Percentiles rank a stretch among this genome's conserved stretches.
Conservation (phyloP, 1,140 invertebrate species). For the Uloborus diversus region DNA sequence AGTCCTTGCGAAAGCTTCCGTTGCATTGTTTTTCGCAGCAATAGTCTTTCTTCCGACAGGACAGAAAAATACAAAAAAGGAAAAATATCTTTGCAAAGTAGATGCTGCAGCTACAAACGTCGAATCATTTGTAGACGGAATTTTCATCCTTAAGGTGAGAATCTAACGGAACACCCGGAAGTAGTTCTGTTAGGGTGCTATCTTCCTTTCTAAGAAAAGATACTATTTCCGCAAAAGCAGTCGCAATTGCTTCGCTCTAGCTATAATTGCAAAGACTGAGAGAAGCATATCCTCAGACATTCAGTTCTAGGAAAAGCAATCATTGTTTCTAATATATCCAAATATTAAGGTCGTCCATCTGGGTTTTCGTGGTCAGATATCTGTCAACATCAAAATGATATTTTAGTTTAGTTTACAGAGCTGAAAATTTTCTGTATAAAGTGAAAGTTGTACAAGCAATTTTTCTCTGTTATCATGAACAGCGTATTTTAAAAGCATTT, state of each 20-base stretch:
- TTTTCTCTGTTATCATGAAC: too few relatives aligned
- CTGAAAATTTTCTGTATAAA: too few relatives aligned
- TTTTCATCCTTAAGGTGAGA: constrained; percentile 48
- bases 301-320: not conserved
- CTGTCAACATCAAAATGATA: too few relatives aligned
- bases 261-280: constrained; percentile 44
- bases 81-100: too few relatives aligned
- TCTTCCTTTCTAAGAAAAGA: constrained; percentile 39
- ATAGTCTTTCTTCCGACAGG: too few relatives aligned
- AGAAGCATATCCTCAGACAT: constrained; percentile 35
- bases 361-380: not conserved
- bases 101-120: too few relatives aligned
- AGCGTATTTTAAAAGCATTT: too few relatives aligned
- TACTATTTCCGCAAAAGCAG: constrained; percentile 43
- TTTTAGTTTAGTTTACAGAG: too few relatives aligned
- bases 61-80: too few relatives aligned
- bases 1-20: too few relatives aligned
- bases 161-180: constrained; percentile 47
- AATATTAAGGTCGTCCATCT: constrained; percentile 24
- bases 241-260: constrained; percentile 14
- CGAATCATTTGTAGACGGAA: constrained; percentile 47
- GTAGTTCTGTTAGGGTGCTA: constrained; percentile 46
- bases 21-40: too few relatives aligned
- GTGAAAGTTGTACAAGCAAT: too few relatives aligned
- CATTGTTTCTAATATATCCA: not conserved